A percentile compares a stretch with the other conserved stretches of the same genome.
phyloP scores from a whole-genome alignment of 2,888 invertebrate species.

The Kuschelorhynchus macadamiae region DNA sequence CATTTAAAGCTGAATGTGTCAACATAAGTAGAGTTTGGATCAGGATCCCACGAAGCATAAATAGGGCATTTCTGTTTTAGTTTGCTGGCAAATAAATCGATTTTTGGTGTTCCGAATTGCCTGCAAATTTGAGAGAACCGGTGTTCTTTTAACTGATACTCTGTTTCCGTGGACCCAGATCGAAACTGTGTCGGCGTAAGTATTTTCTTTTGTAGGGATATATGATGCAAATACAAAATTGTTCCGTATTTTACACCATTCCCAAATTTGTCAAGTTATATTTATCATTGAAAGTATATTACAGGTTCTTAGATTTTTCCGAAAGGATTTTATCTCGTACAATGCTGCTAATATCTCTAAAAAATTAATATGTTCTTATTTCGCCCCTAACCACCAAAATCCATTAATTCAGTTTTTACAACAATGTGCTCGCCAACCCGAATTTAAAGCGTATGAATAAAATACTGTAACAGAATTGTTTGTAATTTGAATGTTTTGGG shows the following conservation, averaged over 20 bases:
- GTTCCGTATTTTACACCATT: not conserved
- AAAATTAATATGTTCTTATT: slow-evolving; percentile 29
- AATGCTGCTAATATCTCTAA: slow-evolving; percentile 34
- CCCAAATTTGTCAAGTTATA: not conserved
- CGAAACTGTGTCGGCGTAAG: not conserved
- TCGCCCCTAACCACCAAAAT: slow-evolving; percentile 21
- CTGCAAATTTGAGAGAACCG: not conserved
- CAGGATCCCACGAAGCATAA: slow-evolving; percentile 8
- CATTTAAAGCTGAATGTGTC: slow-evolving; percentile 3
- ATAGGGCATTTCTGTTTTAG: slow-evolving; percentile 2
- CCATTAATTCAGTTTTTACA: slow-evolving; percentile 8
- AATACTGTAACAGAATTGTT: slow-evolving; percentile 16
- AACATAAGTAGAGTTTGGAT: slow-evolving; percentile 1
- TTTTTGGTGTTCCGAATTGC: not conserved
- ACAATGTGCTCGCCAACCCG: not conserved
- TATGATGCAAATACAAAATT: slow-evolving; percentile 17
- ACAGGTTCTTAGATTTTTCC: slow-evolving; percentile 9
- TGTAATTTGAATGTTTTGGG: slow-evolving; percentile 10
- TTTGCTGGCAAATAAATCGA: slow-evolving; percentile 9
- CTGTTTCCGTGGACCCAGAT: not conserved
- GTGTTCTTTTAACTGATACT: not conserved
- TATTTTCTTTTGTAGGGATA: slow-evolving; percentile 6
- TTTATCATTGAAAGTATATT: slow-evolving; percentile 5
- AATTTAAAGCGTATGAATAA: slow-evolving; percentile 30
- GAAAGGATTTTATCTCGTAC: slow-evolving; percentile 28